Base-by-base conservation (phyloP, 2,888 invertebrate genomes). In the Megaustenia siamemsis region DNA sequence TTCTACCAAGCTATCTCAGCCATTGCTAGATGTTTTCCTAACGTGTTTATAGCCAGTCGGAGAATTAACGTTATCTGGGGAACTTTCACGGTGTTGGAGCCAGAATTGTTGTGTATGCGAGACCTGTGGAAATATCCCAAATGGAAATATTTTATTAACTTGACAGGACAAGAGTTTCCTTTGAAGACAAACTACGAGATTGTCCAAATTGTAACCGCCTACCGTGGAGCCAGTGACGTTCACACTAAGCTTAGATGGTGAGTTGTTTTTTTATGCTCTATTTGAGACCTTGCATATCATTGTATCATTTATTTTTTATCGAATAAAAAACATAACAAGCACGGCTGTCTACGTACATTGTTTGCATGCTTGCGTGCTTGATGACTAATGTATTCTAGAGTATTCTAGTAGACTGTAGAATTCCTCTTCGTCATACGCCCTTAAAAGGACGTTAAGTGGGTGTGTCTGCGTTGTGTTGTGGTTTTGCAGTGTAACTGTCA, bases 61-160 rank as follows among this genome's bases (percentile, higher is more conserved):
- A 80, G 86, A 21, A 86, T 90, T 28, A 77, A 84, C 40, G 91
- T 92, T 28, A n/a, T 4, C 10, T 92, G 91, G 90, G 92, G 91
- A 8, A 88, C 86, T 35, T 90, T 90, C 73, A 89, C 87, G 3
- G 92, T 92, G 0, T 85, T 93, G 24, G 87, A 91, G 78, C 90
- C 92, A 1, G 92, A 91, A 24, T 85, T 93, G 3, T 88, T 89
- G 43, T 93, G 93, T 80, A 90, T 92, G 91, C 40, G 86, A 45
- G 91, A 91, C 56, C 78, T 92, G 43, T 93, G 91, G 91, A 63
- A 89, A 38, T 80, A 49, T 45, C 69, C 49, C 18, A 49, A 35
- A 24, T 86, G 86, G 86, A 84, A 85, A 49, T 86, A 86, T 79
- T 86, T 82, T 76, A 86, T 86, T 35, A 86, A 85, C 76, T 82